Evolutionary conservation across 2,113 vertebrate genomes (phyloP), one percentile per base, ranked within the genome.

Genomic region (Enhydra lutris): DNA sequence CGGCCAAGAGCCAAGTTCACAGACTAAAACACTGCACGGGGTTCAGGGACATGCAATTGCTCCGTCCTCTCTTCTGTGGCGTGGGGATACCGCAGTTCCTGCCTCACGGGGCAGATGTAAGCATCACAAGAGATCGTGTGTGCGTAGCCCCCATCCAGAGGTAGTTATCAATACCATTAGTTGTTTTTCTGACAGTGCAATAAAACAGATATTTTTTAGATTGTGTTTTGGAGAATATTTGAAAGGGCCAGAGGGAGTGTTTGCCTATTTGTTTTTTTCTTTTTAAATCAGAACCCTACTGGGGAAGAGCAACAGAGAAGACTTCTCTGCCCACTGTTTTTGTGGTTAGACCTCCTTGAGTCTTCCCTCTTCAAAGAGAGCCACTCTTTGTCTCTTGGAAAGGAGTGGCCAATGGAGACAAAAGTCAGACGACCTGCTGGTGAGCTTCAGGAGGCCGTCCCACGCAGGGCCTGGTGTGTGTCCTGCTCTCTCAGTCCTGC

Each of bases 231-330:
- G 63, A 69, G 79, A 79, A 39, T 76, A 29, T 42, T 71, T 36
- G 17, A 47, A 78, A 45, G 50, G 36, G 31, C 5, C 4, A 21
- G 3, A 7, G n/a, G 14, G 52, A 34, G 42, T 15, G 45, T 91
- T 87, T 71, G 45, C 69, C 50, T 52, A 23, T 36, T 81, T 52
- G 0, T 17, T 67, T 85, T 85, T 96, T 42, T 73, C 84, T 97
- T 79, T 24, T 23, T 10, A 91, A 93, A 88, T 67, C 0, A 0
- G 14, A 57, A 9, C 55, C 4, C 31, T 81, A 45, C 87, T 88
- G 96, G 98, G 94, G 34, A 96, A 34, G 17, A 81, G 34, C 73
- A 61, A 95, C 23, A 65, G 89, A 21, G 12, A 88, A 97, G 97
- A 94, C n/a, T 29, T 86, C 36, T 67, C 79, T 65, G 45, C 69